Percentiles rank a stretch among this genome's conserved stretches.
phyloP scores from a whole-genome alignment of 2,797 vertebrate genomes.

The Anas flavirostris region DNA sequence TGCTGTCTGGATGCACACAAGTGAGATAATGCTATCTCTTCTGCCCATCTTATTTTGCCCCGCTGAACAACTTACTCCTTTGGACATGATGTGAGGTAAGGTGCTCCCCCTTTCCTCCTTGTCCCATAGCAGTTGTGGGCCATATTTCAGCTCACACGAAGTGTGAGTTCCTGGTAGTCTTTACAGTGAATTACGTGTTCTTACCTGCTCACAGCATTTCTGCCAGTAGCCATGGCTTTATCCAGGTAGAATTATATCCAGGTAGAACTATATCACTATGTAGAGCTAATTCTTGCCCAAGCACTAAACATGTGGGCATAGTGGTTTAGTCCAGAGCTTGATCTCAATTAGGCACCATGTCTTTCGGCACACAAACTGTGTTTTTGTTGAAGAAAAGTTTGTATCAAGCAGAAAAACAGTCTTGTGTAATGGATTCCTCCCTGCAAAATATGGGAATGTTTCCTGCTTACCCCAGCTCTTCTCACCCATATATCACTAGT shows the following conservation, averaged over 20 bases:
- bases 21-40: background rate
- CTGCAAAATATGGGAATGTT: background rate
- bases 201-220: background rate
- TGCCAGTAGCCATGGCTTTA: background rate
- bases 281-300: background rate
- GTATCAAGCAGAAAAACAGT: background rate
- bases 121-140: background rate
- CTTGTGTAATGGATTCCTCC: background rate
- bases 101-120: background rate
- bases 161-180: background rate
- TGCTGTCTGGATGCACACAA: background rate
- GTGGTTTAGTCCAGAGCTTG: background rate
- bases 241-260: background rate
- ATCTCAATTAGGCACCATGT: background rate
- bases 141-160: accelerated
- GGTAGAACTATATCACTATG: background rate
- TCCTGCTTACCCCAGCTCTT: background rate
- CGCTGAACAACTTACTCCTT: background rate
- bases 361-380: background rate
- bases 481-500: background rate
- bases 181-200: background rate
- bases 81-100: background rate
- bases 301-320: background rate
- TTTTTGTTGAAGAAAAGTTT: background rate
- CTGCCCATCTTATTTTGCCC: background rate